Evolutionary conservation across 2,797 vertebrate genomes (phyloP).

Genomic region (Octomys mimax): DNA sequence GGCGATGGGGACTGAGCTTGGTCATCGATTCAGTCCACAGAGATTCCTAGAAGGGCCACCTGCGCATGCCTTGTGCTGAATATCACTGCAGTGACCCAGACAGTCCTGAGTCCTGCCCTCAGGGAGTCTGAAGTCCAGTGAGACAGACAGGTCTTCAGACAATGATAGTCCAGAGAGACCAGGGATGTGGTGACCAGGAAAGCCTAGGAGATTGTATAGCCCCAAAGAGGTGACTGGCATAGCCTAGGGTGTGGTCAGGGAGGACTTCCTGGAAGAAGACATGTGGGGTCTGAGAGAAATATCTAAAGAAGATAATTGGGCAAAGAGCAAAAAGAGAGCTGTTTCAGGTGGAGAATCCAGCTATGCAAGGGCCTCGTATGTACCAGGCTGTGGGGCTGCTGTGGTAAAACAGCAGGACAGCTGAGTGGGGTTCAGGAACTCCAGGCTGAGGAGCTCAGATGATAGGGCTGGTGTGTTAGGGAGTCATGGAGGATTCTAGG

Average conservation of each 20-base stretch:
- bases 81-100: not conserved
- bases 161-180: not conserved
- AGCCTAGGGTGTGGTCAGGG: conserved; percentile 10
- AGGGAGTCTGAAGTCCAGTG: not conserved
- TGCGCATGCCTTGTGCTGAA: not conserved
- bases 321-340: not conserved
- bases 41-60: not conserved
- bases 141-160: not conserved
- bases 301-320: not conserved
- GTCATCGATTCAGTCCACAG: not conserved
- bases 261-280: not conserved
- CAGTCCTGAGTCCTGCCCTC: not conserved
- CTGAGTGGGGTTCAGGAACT: not conserved
- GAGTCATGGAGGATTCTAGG: not conserved
- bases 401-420: not conserved
- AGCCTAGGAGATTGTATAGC: not conserved
- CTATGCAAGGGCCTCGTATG: not conserved
- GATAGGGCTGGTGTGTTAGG: not conserved
- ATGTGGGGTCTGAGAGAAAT: not conserved
- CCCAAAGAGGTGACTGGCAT: not conserved
- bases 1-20: not conserved
- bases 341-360: not conserved
- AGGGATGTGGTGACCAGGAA: not conserved
- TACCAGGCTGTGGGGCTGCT: not conserved
- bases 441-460: not conserved